Evolutionary conservation across 2,113 vertebrate species (phyloP), one percentile per base, ranked within the genome.

Genomic region (Cyphomyrus discorhynchus): DNA sequence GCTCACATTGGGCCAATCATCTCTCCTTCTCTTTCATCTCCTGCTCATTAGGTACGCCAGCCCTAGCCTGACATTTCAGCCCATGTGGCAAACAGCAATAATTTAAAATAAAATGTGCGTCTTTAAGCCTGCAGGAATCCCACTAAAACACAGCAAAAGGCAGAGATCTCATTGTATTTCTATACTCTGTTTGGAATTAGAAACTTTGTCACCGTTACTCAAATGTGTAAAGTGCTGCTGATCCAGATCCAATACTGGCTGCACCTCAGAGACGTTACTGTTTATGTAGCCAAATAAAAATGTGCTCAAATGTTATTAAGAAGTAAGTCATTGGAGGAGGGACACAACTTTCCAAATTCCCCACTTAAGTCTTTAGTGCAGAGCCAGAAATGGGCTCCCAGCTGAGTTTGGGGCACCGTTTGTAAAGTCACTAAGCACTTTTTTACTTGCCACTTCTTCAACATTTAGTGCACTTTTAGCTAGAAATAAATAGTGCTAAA

Each of bases 11-110:
- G 42, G 31, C 45, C 56, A 74, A 35, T 46, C 46, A 86, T 84
- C 39, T 56, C 70, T 39, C 45, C 7, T 45, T 24, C 17, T 52
- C 90, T 93, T 93, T 93, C 91, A 94, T 94, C 91, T 92, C 27
- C 91, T 91, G 92, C 91, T 95, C 93, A 93, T 94, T 94, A 95
- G 91, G 90, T 74, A 77, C 77, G 89, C 91, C 91, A 91, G 93
- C 91, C 91, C 91, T 85, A 87, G 91, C 90, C 46, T 77, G 89
- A 90, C 90, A 89, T 86, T 90, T 62, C 93, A 92, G 91, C 88
- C 91, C 89, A 91, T 90, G 56, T 90, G 91, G 87, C 31, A 93
- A 93, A 92, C 91, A 92, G 93, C 94, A 94, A 94, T 95, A 93
- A 94, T 93, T 96, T 94, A 94, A 90, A 93, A 90, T 87, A 91